Evolutionary conservation across 2,113 vertebrate species (phyloP).

Genomic region (Crotophaga sulcirostris): DNA sequence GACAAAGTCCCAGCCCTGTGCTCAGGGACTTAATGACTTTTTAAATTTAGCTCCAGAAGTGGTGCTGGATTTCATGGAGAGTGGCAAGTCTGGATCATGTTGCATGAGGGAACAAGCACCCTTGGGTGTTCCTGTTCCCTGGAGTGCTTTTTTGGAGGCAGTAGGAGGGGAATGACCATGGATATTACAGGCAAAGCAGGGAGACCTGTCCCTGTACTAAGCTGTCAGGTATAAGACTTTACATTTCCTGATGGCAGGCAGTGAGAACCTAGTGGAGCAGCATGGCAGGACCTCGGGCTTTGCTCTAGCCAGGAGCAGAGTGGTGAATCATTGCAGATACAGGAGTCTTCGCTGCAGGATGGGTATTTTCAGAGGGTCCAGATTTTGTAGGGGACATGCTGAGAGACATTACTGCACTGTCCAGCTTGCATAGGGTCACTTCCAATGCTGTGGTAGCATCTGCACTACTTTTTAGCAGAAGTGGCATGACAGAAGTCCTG

Average conservation of each 20-base stretch:
- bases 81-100: not conserved
- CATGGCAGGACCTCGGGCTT: not conserved
- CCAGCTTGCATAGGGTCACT: not conserved
- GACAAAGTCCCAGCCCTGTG: not conserved
- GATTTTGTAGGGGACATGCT: not conserved
- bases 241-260: not conserved
- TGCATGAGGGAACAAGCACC: not conserved
- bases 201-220: not conserved
- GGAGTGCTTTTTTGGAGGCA: not conserved
- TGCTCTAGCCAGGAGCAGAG: not conserved
- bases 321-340: not conserved
- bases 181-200: not conserved
- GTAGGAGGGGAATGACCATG: not conserved
- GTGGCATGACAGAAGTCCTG: not conserved
- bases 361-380: not conserved
- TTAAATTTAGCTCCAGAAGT: not conserved
- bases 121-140: not conserved
- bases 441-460: not conserved
- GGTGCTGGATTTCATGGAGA: not conserved
- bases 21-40: not conserved
- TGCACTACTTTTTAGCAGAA: not conserved
- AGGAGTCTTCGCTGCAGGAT: not conserved
- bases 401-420: not conserved
- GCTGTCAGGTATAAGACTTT: not conserved
- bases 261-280: not conserved